Evolutionary conservation across 2,888 invertebrate genomes (phyloP).

Genomic region (Eupithecia inturbata): DNA sequence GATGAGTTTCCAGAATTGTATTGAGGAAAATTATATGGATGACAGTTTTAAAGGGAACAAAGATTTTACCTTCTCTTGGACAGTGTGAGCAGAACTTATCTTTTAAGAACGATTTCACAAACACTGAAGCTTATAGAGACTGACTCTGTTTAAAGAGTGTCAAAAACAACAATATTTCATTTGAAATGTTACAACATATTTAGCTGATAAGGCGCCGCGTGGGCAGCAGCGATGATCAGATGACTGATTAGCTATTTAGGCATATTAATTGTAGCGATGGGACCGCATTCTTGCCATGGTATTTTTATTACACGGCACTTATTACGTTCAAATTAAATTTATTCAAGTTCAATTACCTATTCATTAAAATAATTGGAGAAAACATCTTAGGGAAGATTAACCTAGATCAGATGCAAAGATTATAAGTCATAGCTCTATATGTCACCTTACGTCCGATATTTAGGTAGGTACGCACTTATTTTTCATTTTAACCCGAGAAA

Average conservation of each 20-base stretch:
- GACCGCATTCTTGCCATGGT: conserved; percentile 59
- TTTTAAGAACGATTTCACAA: background rate
- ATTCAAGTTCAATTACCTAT: conserved; percentile 29
- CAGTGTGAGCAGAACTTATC: background rate
- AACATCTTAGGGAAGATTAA: conserved; percentile 1
- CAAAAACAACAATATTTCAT: conserved; percentile 1
- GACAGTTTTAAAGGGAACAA: background rate
- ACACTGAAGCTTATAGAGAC: background rate
- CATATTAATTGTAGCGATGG: conserved; percentile 76
- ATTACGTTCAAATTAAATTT: conserved; percentile 38
- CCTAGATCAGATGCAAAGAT: background rate
- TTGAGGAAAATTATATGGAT: conserved; percentile 38
- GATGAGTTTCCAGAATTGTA: conserved; percentile 41
- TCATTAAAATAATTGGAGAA: conserved; percentile 15
- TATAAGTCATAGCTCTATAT: background rate
- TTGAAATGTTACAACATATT: conserved; percentile 35
- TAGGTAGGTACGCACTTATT: background rate
- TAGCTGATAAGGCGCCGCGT: conserved; percentile 66
- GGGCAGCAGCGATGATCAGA: conserved; percentile 72
- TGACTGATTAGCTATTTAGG: conserved; percentile 80
- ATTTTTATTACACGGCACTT: conserved; percentile 57
- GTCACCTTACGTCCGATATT: background rate
- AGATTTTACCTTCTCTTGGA: background rate
- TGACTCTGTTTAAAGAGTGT: background rate
- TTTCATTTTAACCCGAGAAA: background rate